Evolutionary conservation across 2,888 invertebrate genomes (phyloP).

Genomic region (Tetanocera ferruginea): DNA sequence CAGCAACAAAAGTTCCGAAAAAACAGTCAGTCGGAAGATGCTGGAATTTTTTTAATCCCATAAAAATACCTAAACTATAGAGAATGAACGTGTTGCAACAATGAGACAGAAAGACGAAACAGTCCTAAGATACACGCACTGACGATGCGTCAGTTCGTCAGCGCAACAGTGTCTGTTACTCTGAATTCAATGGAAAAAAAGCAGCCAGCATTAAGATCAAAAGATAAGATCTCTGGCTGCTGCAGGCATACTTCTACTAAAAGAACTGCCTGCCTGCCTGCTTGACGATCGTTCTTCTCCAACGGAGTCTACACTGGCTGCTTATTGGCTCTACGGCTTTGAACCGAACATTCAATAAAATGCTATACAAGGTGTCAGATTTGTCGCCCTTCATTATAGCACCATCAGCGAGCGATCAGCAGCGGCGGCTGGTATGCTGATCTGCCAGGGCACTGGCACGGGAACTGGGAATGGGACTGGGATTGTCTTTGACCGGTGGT

Average conservation of each 20-base stretch:
- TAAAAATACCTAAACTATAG: slow-evolving; percentile 8
- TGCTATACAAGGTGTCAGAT: slow-evolving; percentile 69
- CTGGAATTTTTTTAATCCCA: slow-evolving; percentile 13
- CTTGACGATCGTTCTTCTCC: not conserved
- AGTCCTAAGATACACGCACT: not conserved
- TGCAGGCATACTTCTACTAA: not conserved
- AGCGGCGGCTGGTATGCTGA: not conserved
- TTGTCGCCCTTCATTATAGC: slow-evolving; percentile 69
- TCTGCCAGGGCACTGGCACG: not conserved
- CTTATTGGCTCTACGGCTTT: not conserved
- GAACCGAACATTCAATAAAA: slow-evolving; percentile 58
- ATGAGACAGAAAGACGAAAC: slow-evolving; percentile 9
- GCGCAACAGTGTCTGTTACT: slow-evolving; percentile 37
- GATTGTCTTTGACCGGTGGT: not conserved
- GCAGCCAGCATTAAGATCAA: slow-evolving; percentile 62
- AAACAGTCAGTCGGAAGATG: slow-evolving; percentile 1
- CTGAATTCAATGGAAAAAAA: slow-evolving; percentile 58
- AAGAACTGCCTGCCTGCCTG: slow-evolving; percentile 1
- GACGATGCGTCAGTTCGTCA: too few species aligned
- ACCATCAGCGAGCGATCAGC: slow-evolving; percentile 38
- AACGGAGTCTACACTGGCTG: not conserved
- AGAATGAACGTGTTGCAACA: slow-evolving; percentile 29
- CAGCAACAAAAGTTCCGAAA: slow-evolving; percentile 19
- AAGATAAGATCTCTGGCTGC: slow-evolving; percentile 60
- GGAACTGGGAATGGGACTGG: too few species aligned